phyloP scores from a whole-genome alignment of 2,113 vertebrate species.

The Pavo muticus region DNA sequence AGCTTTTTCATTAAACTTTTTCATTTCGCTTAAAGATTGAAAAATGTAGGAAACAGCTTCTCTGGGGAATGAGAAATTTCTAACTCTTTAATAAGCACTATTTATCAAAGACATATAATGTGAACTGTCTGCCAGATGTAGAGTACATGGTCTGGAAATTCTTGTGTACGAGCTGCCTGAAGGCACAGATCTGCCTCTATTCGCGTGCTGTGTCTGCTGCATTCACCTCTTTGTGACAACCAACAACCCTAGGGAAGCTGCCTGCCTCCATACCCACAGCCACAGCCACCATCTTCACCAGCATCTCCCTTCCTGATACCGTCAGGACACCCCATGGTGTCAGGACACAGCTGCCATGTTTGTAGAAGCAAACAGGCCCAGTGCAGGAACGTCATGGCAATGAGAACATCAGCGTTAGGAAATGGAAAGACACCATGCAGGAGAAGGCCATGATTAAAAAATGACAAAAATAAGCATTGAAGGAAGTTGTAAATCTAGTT shows the following conservation, averaged over 20 bases:
- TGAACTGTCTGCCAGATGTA: not conserved
- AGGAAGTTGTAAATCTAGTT: not conserved
- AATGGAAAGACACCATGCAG: fast-evolving
- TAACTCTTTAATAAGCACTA: conserved; percentile 58
- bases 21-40: conserved; percentile 48
- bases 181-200: not conserved
- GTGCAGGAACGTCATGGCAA: not conserved
- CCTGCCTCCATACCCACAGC: not conserved
- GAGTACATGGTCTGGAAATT: conserved; percentile 10
- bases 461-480: not conserved
- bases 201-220: not conserved
- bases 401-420: not conserved
- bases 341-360: not conserved
- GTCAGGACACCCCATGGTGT: too few relatives aligned
- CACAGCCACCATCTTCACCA: not conserved
- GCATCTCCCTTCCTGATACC: not conserved
- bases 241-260: not conserved
- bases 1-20: conserved; percentile 44
- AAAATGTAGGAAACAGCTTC: conserved; percentile 48
- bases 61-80: conserved; percentile 44
- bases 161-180: not conserved
- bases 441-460: not conserved
- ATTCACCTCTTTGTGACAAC: not conserved
- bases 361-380: not conserved
- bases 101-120: conserved; percentile 58